A percentile compares a stretch with the other conserved stretches of the same genome.
Evolutionary conservation across 2,113 vertebrate genomes (phyloP).

Genomic region (Macheiramphus alcinus): DNA sequence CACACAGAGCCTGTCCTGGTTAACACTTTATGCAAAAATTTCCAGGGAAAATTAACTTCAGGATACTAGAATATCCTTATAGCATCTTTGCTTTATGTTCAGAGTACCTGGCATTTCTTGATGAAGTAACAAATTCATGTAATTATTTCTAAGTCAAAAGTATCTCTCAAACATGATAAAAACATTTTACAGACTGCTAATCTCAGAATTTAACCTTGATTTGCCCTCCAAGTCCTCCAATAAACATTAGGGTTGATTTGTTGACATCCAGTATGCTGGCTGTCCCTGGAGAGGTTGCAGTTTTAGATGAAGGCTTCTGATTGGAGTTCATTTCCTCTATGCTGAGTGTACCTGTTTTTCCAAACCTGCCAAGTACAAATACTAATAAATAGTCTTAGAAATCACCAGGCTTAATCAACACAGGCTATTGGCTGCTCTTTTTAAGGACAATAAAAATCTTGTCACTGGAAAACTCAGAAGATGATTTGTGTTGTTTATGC

Average conservation of each 20-base stretch:
- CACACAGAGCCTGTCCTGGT: background rate
- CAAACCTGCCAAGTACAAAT: slow-evolving; percentile 77
- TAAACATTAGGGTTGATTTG: slow-evolving; percentile 80
- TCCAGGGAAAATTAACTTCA: background rate
- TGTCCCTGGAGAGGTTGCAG: slow-evolving; percentile 74
- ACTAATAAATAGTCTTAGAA: background rate
- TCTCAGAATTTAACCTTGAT: slow-evolving; percentile 75
- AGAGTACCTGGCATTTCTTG: background rate
- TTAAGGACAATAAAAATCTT: background rate
- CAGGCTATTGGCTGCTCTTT: background rate
- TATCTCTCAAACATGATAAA: background rate
- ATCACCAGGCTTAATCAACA: background rate
- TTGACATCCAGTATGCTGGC: slow-evolving; percentile 82
- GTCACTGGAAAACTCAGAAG: background rate
- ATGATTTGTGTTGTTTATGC: background rate
- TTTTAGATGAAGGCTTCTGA: slow-evolving; percentile 69
- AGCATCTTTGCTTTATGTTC: background rate
- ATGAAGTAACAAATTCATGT: background rate
- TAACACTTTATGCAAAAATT: background rate
- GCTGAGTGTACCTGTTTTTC: slow-evolving; percentile 78
- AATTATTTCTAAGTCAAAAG: background rate
- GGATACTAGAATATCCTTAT: background rate
- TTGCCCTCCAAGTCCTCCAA: slow-evolving; percentile 85
- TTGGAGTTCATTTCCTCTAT: slow-evolving; percentile 80
- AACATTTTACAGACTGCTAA: background rate